phyloP scores from a whole-genome alignment of 1,140 invertebrate genomes.

The Metopolophium dirhodum region DNA sequence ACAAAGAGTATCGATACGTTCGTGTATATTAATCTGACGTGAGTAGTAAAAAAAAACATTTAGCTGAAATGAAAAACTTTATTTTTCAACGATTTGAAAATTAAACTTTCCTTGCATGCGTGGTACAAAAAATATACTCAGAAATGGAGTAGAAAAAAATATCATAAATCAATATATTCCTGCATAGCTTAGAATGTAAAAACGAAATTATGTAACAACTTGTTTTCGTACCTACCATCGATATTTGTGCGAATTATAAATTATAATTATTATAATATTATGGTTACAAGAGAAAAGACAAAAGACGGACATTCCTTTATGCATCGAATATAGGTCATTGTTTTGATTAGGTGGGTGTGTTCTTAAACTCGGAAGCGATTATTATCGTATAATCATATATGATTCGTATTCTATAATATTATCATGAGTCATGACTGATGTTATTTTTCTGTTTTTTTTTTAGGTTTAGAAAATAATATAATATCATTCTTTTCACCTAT shows the following conservation, averaged over 20 bases:
- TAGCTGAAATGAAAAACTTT: not conserved
- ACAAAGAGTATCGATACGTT: not conserved
- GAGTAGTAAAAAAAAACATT: not conserved
- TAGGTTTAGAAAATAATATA: not conserved
- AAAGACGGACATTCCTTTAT: not conserved
- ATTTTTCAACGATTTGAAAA: not conserved
- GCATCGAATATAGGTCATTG: not conserved
- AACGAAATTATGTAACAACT: too few species aligned
- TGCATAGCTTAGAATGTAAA: too few species aligned
- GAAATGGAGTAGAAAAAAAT: not conserved
- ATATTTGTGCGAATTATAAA: not conserved
- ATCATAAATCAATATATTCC: not conserved
- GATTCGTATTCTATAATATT: not conserved
- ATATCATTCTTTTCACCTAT: not conserved
- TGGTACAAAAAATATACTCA: not conserved
- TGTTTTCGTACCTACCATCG: too few species aligned
- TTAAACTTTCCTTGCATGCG: not conserved
- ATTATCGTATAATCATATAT: not conserved
- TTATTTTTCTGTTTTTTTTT: not conserved
- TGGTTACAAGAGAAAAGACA: not conserved
- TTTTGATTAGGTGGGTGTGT: conserved; percentile 1
- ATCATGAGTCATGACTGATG: not conserved
- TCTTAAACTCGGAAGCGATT: not conserved
- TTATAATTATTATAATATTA: not conserved
- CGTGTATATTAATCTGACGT: not conserved